These are phyloP conservation scores for Sebastes umbrosus DNA, from an alignment of 2,797 vertebrate genomes.

Conservation along the genomic window DNA sequence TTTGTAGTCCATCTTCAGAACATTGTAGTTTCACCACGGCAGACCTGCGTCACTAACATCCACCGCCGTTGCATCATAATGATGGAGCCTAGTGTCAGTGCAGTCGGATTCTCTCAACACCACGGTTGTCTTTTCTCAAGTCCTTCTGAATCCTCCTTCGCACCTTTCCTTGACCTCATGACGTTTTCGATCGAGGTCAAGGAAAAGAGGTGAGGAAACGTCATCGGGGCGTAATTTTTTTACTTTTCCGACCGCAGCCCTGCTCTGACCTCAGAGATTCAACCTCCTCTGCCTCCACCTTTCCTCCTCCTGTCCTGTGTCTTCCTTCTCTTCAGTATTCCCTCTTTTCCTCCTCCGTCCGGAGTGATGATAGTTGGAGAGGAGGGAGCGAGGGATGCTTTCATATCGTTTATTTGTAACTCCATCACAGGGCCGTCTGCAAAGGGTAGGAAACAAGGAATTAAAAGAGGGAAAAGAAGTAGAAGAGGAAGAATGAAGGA, in stretches of 20 bases:
- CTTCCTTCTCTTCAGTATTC: neutral
- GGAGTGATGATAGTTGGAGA: neutral
- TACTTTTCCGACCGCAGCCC: neutral
- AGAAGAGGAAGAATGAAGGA: neutral
- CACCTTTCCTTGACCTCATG: too few species aligned
- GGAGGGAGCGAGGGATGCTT: neutral
- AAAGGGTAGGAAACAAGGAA: neutral
- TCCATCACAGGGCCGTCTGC: neutral
- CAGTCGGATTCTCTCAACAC: too few species aligned
- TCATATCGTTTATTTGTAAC: neutral
- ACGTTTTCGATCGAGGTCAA: fast-evolving
- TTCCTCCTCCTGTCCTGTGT: neutral
- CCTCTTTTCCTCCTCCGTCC: neutral
- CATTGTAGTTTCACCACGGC: too few species aligned
- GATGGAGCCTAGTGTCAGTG: too few species aligned
- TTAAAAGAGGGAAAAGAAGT: neutral
- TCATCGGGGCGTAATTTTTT: fast-evolving
- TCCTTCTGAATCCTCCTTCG: too few species aligned
- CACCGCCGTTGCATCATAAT: too few species aligned
- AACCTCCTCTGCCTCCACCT: neutral
- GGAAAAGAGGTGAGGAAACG: too few species aligned
- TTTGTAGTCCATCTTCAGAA: too few species aligned
- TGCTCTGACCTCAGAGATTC: neutral
- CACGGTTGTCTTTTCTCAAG: too few species aligned
- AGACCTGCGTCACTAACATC: too few species aligned